Base-by-base conservation (phyloP, 2,888 invertebrate genomes). In the Melanchra persicariae region DNA sequence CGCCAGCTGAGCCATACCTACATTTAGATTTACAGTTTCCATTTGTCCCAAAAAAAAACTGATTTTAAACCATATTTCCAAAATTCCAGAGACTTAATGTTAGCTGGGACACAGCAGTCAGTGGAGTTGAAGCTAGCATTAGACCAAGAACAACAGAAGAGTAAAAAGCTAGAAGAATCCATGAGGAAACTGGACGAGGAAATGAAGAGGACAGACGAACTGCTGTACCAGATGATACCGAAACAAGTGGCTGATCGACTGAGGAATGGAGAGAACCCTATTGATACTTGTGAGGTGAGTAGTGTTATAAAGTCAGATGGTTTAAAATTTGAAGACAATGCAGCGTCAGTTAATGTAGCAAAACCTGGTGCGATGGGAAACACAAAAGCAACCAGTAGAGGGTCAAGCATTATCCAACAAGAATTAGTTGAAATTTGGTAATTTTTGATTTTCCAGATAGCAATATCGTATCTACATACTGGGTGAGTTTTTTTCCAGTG, bases 211-310 rank as follows among this genome's bases (percentile, higher is more conserved):
- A 99, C 99, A 0, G 99, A 99, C 90, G 99, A 99, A 87, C 96
- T 99, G 37, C 95, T 99, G 1, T 99, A 99, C 93, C 99, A 99
- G 96, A 99, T 99, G 99, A 99, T 99, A 96, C 99, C 99, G 43
- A 99, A 99, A 91, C 98, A 99, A 90, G 99, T 99, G 8, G 99
- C 99, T 0, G 99, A 99, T 92, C 96, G 99, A 59, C 96, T 99
- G 66, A 95, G 99, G 82, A 98, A 98, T 67, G 99, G 99, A n/a
- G 99, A 98, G 93, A 98, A 98, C 88, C 98, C 99, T 0, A 99
- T 99, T 65, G 99, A 98, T 86, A 99, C 99, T 19, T 99, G 99
- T 91, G 99, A 99, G 97, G 99, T 99, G 81, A 89, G 89, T 72
- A 6, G 47, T 3, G 0, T 12, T 24, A 22, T 15, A 8, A 47